Percentiles rank a stretch among this genome's conserved stretches.
Conservation (phyloP, 2,113 vertebrate genomes). For the Rhinolophus ferrumequinum region DNA sequence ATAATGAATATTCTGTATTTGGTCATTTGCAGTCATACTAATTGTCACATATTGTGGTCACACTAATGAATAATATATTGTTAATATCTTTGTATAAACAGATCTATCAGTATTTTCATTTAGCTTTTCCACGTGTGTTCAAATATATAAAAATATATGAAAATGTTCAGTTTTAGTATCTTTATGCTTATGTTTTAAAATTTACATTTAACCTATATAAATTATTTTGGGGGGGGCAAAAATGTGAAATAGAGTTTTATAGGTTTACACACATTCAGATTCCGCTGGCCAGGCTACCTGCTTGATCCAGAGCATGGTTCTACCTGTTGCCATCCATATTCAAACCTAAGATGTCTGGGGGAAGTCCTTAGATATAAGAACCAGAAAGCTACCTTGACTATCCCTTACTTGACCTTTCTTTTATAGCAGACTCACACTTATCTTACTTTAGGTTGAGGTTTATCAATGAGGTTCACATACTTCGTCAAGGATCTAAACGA, state of each 20-base stretch:
- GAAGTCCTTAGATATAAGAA: neutral
- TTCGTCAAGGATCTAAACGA: neutral
- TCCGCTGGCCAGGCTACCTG: neutral
- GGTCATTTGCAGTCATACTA: neutral
- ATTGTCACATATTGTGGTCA: neutral
- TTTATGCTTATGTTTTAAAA: neutral
- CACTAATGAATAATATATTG: neutral
- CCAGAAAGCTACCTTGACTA: neutral
- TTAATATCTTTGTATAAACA: neutral
- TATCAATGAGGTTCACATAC: neutral
- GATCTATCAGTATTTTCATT: neutral
- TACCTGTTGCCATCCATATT: neutral
- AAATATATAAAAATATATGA: neutral
- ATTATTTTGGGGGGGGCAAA: too few species aligned
- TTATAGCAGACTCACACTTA: too few species aligned
- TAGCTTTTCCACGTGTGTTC: neutral
- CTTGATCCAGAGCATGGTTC: neutral
- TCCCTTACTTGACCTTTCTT: neutral
- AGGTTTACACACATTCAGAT: neutral
- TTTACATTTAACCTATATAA: neutral
- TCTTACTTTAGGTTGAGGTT: neutral
- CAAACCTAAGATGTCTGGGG: neutral
- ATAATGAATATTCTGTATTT: neutral
- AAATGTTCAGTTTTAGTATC: neutral
- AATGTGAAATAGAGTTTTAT: neutral